Evolutionary conservation across 2,888 invertebrate species (phyloP).

Genomic region (Bombyx huttoni): DNA sequence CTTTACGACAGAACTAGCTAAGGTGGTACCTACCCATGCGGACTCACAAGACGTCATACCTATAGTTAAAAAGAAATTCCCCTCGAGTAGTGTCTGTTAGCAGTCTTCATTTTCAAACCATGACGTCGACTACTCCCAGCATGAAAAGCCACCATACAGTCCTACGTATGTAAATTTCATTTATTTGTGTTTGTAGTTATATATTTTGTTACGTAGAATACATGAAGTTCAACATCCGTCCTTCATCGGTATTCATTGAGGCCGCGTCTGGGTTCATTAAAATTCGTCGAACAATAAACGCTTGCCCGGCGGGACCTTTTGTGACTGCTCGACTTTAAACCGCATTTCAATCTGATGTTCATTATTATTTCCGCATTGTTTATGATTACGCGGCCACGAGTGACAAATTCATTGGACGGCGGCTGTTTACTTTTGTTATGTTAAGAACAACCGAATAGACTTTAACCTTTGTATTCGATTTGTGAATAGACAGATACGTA

Average conservation of each 20-base stretch:
- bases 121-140: no score
- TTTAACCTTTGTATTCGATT: no score
- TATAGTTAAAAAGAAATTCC: no score
- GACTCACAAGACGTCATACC: no score
- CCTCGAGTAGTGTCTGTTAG: no score
- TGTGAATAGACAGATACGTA: no score
- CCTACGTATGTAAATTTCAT: background rate
- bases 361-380: constrained; percentile 45
- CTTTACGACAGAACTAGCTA: no score
- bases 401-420: background rate
- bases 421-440: no score
- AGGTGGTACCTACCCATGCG: no score
- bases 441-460: no score
- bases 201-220: constrained; percentile 16
- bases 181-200: background rate
- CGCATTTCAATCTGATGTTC: constrained; percentile 55
- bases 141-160: no score
- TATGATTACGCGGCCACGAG: constrained; percentile 10
- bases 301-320: constrained; percentile 45
- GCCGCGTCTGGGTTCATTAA: constrained; percentile 52
- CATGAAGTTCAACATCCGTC: constrained; percentile 20
- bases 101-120: no score
- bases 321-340: constrained; percentile 44
- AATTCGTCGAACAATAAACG: constrained; percentile 62
- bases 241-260: constrained; percentile 57